phyloP scores from a whole-genome alignment of 1,140 invertebrate genomes.

The Papilio aristodemus region DNA sequence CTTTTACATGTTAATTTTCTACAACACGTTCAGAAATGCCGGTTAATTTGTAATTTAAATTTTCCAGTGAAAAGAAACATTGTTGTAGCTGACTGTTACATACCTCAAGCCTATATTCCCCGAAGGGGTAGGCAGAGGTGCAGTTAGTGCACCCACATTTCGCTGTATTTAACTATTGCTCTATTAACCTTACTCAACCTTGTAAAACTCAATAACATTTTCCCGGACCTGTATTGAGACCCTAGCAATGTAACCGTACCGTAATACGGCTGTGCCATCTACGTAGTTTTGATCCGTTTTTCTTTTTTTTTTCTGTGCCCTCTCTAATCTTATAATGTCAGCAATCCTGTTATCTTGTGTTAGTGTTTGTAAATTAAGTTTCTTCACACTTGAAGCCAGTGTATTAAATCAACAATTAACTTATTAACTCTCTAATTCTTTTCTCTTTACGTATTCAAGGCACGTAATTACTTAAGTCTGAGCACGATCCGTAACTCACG shows the following conservation, averaged over 20 bases:
- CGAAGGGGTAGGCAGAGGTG: no score
- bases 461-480: slow-evolving; percentile 17
- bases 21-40: not conserved
- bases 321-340: not conserved
- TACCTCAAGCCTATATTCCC: no score
- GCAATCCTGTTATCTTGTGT: not conserved
- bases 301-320: not conserved
- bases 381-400: not conserved
- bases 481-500: slow-evolving; percentile 6
- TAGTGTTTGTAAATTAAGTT: not conserved
- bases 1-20: slow-evolving; percentile 4
- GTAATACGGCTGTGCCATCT: no score
- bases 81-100: no score
- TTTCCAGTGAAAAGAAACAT: not conserved
- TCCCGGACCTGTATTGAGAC: no score
- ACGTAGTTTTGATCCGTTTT: not conserved
- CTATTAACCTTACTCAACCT: no score
- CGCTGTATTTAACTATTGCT: no score
- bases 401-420: slow-evolving; percentile 10
- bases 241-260: no score
- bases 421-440: not conserved
- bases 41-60: not conserved
- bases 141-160: no score
- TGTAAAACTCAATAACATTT: no score
- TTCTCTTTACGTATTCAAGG: not conserved